Conservation (phyloP, 1,140 invertebrate genomes). For the Apis dorsata region DNA sequence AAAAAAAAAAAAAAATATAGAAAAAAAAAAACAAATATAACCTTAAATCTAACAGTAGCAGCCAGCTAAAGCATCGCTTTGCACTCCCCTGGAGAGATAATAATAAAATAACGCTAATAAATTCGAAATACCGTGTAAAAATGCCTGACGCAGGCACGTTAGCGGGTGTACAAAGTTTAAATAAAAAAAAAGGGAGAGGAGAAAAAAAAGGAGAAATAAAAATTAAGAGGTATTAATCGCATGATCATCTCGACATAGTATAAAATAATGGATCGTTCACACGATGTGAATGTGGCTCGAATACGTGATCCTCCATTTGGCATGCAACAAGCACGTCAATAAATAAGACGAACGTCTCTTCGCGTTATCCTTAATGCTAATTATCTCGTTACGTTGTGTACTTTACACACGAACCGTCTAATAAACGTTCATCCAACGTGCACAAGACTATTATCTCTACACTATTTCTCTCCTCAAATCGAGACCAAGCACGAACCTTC, state of each 20-base stretch:
- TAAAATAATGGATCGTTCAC: neutral
- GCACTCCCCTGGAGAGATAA: neutral
- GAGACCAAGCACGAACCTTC: neutral
- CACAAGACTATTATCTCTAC: neutral
- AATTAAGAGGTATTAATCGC: constrained; percentile 11
- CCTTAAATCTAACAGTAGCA: constrained; percentile 17
- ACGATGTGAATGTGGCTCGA: neutral
- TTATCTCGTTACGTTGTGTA: constrained; percentile 1
- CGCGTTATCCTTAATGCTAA: constrained; percentile 19
- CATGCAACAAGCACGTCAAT: constrained; percentile 32
- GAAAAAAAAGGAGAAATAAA: neutral
- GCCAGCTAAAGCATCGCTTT: neutral
- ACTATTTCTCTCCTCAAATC: neutral
- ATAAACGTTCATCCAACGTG: neutral
- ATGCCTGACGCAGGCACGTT: neutral
- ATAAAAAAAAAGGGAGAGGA: neutral
- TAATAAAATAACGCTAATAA: neutral
- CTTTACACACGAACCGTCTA: neutral
- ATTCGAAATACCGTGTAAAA: constrained; percentile 7
- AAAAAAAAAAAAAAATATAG: neutral
- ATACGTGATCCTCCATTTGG: constrained; percentile 15
- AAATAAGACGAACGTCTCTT: constrained; percentile 18
- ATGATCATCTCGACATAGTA: constrained; percentile 3
- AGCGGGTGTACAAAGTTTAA: neutral
- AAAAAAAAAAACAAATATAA: neutral